These are phyloP conservation scores for Cenopis cana DNA, from an alignment of 2,888 invertebrate species.

Conservation along the genomic window DNA sequence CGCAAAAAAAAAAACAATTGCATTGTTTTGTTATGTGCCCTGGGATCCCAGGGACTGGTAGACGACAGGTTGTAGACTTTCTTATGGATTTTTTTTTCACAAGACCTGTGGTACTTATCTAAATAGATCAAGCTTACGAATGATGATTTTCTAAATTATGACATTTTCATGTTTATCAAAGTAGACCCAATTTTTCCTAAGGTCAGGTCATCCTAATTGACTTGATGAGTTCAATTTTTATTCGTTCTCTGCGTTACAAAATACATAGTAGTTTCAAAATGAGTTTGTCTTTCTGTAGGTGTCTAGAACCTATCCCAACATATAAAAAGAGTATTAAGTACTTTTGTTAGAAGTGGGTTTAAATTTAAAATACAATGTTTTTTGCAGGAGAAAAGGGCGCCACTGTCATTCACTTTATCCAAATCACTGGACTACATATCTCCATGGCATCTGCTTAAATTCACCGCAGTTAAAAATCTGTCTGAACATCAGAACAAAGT, in stretches of 20 bases:
- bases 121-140: too few species aligned
- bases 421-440: constrained; percentile 85
- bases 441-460: constrained; percentile 80
- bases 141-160: too few species aligned
- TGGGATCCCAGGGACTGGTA: too few species aligned
- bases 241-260: background rate
- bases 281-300: background rate
- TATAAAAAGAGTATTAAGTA: too few species aligned
- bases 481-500: constrained; percentile 86
- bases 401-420: constrained; percentile 87
- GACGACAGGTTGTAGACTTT: too few species aligned
- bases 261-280: background rate
- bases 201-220: background rate
- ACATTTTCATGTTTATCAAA: too few species aligned
- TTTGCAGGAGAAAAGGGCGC: constrained; percentile 89
- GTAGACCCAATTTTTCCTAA: background rate
- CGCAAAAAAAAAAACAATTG: too few species aligned
- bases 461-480: constrained; percentile 89
- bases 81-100: background rate
- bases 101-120: background rate
- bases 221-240: background rate
- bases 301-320: background rate
- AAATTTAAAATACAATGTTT: constrained; percentile 33
- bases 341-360: too few species aligned
- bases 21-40: too few species aligned